Evolutionary conservation across 2,797 vertebrate genomes (phyloP).

Genomic region (Melanotaenia pygmaea): DNA sequence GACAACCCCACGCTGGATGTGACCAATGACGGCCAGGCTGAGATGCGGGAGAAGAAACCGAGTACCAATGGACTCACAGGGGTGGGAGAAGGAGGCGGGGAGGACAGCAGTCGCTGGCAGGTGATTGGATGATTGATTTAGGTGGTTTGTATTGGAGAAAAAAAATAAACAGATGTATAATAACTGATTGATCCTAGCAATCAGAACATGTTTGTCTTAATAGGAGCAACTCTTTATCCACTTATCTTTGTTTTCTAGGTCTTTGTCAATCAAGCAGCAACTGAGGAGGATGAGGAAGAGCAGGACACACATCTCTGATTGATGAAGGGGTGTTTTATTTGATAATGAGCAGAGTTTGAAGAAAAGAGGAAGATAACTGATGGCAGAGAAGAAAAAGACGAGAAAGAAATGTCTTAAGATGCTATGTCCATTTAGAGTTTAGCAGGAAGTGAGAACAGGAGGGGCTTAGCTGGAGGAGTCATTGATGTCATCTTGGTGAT

Average conservation of each 20-base stretch:
- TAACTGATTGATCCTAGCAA: background rate
- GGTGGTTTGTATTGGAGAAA: background rate
- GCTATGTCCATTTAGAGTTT: constrained; percentile 31
- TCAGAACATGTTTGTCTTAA: too few species aligned
- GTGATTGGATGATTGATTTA: constrained; percentile 64
- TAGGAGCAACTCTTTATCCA: background rate
- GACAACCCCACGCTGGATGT: constrained; percentile 98
- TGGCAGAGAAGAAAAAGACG: background rate
- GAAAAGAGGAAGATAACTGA: constrained; percentile 12
- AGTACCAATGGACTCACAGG: constrained; percentile 89
- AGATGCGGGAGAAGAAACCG: constrained; percentile 93
- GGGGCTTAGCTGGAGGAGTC: constrained; percentile 44
- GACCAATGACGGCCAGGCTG: constrained; percentile 91
- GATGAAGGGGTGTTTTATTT: constrained; percentile 32
- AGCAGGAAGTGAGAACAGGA: constrained; percentile 11
- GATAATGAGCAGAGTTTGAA: constrained; percentile 10
- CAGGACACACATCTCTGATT: constrained; percentile 95
- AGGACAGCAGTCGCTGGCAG: constrained; percentile 87
- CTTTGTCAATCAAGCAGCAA: constrained; percentile 89
- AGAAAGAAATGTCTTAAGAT: constrained; percentile 10
- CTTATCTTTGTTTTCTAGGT: constrained; percentile 54
- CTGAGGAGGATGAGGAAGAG: constrained; percentile 91
- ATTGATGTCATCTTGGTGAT: constrained; percentile 22
- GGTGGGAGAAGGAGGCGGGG: constrained; percentile 80
- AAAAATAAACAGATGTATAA: background rate